Evolutionary conservation across 2,797 vertebrate genomes (phyloP).

Genomic region (Chloroceryle inda): DNA sequence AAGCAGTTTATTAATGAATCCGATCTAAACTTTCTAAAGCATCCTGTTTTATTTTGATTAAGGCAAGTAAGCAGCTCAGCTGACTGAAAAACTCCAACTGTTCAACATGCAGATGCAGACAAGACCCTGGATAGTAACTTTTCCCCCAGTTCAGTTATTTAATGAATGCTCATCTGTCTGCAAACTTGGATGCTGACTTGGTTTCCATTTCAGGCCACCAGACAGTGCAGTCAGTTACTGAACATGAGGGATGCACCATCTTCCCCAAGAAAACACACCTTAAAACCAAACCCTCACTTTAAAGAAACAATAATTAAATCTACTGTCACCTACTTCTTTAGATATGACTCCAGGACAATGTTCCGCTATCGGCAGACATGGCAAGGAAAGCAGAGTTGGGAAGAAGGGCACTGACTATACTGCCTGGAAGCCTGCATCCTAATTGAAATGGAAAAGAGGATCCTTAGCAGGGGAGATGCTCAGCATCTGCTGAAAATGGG

Average conservation of each 20-base stretch:
- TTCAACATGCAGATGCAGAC: not conserved
- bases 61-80: not conserved
- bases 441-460: not conserved
- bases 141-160: too few species aligned
- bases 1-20: not conserved
- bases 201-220: not conserved
- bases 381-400: not conserved
- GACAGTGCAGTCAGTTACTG: not conserved
- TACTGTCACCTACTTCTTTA: not conserved
- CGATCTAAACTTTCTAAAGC: not conserved
- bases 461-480: not conserved
- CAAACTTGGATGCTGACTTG: not conserved
- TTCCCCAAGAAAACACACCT: not conserved
- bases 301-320: not conserved
- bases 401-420: rapidly evolving
- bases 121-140: not conserved
- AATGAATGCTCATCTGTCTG: not conserved
- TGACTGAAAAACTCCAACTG: not conserved
- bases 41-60: not conserved
- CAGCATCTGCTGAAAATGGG: not conserved
- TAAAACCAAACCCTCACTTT: not conserved
- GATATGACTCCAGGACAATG: not conserved
- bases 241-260: not conserved
- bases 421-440: not conserved
- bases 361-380: not conserved